A percentile compares a stretch with the other conserved stretches of the same genome.
Evolutionary conservation across 1,140 invertebrate species (phyloP).

Genomic region (Papilio xuthus): DNA sequence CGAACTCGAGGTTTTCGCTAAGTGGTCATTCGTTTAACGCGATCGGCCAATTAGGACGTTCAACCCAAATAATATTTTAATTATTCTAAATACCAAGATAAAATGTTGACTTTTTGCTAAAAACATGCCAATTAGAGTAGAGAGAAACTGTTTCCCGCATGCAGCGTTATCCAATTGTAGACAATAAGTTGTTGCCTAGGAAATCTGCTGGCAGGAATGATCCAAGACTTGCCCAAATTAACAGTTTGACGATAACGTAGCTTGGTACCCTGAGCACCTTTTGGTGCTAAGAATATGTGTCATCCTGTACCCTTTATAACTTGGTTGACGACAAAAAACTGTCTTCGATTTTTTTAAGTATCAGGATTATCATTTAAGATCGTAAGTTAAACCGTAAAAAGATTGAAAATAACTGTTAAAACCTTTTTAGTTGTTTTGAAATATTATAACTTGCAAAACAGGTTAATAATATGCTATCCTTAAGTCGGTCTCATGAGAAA

Average conservation of each 20-base stretch:
- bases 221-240: too few species aligned
- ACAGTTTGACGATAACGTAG: too few species aligned
- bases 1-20: slow-evolving; percentile 7
- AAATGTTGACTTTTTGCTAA: neutral
- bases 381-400: too few species aligned
- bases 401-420: neutral
- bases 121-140: neutral
- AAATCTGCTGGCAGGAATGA: too few species aligned
- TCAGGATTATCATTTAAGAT: too few species aligned
- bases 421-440: slow-evolving; percentile 1
- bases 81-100: neutral
- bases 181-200: too few species aligned
- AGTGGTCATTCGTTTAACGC: neutral
- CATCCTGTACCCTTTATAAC: too few species aligned
- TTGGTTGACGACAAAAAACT: too few species aligned
- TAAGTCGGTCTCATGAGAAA: slow-evolving; percentile 26
- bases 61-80: neutral
- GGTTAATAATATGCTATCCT: slow-evolving; percentile 16
- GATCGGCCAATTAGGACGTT: slow-evolving; percentile 24
- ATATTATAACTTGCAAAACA: slow-evolving; percentile 1
- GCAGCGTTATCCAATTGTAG: neutral
- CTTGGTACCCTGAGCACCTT: too few species aligned
- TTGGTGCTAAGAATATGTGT: too few species aligned
- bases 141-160: neutral
- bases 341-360: too few species aligned